Evolutionary conservation across 1,140 invertebrate genomes (phyloP).

Genomic region (Euglossa dilemma): DNA sequence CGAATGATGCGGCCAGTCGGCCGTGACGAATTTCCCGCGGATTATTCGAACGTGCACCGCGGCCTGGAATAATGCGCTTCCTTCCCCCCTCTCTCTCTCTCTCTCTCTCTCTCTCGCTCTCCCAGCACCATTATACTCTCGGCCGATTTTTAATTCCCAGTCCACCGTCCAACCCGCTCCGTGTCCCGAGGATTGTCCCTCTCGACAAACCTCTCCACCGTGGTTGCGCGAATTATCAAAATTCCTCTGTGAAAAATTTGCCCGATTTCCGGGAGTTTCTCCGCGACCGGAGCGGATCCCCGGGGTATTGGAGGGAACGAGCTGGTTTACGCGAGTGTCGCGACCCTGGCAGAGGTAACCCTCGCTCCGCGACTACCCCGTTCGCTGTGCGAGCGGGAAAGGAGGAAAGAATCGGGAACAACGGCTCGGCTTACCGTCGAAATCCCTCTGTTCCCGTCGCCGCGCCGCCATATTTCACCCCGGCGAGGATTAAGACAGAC

Average conservation of each 20-base stretch:
- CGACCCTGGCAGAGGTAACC: background rate
- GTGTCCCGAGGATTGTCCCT: no score
- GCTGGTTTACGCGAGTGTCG: background rate
- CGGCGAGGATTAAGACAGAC: constrained; percentile 45
- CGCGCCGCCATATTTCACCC: constrained; percentile 23
- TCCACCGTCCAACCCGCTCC: no score
- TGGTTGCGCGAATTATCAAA: no score
- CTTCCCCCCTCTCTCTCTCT: background rate
- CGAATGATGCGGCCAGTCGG: constrained; percentile 42
- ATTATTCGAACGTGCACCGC: constrained; percentile 42
- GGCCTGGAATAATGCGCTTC: constrained; percentile 29
- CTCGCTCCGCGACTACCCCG: background rate
- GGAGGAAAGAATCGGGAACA: constrained; percentile 4
- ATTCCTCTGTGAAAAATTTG: no score
- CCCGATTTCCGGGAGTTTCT: no score
- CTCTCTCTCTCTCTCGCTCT: background rate
- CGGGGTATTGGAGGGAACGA: background rate
- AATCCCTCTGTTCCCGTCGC: constrained; percentile 31
- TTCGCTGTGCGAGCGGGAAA: background rate
- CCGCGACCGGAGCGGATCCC: no score
- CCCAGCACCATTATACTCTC: background rate
- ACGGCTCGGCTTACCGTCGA: constrained; percentile 20
- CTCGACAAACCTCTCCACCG: no score
- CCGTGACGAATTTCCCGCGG: constrained; percentile 46
- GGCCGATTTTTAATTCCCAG: constrained; percentile 29